A percentile compares a stretch with the other conserved stretches of the same genome.
Conservation (phyloP, 2,888 invertebrate species). For the Rhingia rostrata region DNA sequence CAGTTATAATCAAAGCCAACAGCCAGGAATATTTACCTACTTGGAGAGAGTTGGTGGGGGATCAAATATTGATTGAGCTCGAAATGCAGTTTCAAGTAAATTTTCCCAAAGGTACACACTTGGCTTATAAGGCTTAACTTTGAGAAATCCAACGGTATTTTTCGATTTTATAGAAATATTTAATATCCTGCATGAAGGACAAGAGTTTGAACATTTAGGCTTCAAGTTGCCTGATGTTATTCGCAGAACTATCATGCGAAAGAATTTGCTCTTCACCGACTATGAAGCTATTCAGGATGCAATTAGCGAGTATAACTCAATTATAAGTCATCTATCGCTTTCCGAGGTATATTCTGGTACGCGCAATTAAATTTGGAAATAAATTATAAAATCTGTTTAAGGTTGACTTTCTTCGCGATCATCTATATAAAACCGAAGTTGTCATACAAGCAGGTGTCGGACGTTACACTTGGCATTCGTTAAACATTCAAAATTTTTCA, state of each 20-base stretch:
- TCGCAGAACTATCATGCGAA: conserved; percentile 84
- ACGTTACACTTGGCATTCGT: conserved; percentile 93
- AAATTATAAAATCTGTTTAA: conserved; percentile 77
- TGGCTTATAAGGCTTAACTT: background rate
- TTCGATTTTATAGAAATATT: conserved; percentile 84
- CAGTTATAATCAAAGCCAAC: conserved; percentile 80
- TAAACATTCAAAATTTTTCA: conserved; percentile 91
- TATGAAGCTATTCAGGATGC: conserved; percentile 86
- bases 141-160: background rate
- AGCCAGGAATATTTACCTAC: conserved; percentile 82
- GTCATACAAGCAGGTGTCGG: conserved; percentile 91
- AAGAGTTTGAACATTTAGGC: conserved; percentile 89
- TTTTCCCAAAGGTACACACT: conserved; percentile 81
- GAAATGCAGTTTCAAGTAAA: conserved; percentile 87
- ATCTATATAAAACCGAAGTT: conserved; percentile 88
- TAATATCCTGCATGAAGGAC: conserved; percentile 88
- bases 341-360: conserved; percentile 86
- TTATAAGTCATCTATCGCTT: conserved; percentile 86
- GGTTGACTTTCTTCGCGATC: conserved; percentile 87
- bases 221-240: conserved; percentile 84
- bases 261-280: conserved; percentile 85
- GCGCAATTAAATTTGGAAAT: background rate
- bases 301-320: conserved; percentile 86
- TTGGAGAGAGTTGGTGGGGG: conserved; percentile 89
- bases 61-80: conserved; percentile 87